Conservation (phyloP, 1,140 invertebrate species). For the Paraescarpia echinospica region DNA sequence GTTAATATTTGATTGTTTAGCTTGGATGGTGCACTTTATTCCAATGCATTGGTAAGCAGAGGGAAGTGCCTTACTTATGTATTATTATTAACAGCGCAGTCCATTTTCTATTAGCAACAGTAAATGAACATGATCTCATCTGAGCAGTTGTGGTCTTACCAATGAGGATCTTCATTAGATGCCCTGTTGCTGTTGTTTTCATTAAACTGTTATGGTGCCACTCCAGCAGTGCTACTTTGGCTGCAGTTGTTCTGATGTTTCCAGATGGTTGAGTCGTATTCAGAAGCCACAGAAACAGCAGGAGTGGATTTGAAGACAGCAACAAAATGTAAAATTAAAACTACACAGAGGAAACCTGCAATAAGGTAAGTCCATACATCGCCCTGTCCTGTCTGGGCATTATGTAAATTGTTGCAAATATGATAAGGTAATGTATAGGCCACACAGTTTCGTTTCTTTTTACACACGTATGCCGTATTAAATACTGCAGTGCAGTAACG, state of each 20-base stretch:
- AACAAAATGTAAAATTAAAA: not conserved
- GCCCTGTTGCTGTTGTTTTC: not conserved
- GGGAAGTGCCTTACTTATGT: no score
- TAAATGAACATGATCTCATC: no score
- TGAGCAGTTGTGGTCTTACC: no score
- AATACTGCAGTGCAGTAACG: no score
- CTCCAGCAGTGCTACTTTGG: not conserved
- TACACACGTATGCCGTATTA: no score
- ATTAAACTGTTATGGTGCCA: not conserved
- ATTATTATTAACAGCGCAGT: no score
- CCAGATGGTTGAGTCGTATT: not conserved
- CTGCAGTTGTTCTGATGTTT: not conserved
- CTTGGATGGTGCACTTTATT: no score
- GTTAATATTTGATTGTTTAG: no score
- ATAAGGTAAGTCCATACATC: not conserved
- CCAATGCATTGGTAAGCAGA: no score
- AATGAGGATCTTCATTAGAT: not conserved
- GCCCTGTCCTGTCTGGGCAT: conserved; percentile 52
- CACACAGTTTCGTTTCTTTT: no score
- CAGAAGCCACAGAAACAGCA: not conserved
- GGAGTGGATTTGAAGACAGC: not conserved
- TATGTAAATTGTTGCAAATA: conserved; percentile 58
- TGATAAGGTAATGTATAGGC: no score
- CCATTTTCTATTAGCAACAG: no score
- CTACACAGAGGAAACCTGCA: not conserved